Percentiles rank a stretch among this genome's conserved stretches.
Evolutionary conservation across 2,797 vertebrate species (phyloP).

Genomic region (Arremon brunneinucha): DNA sequence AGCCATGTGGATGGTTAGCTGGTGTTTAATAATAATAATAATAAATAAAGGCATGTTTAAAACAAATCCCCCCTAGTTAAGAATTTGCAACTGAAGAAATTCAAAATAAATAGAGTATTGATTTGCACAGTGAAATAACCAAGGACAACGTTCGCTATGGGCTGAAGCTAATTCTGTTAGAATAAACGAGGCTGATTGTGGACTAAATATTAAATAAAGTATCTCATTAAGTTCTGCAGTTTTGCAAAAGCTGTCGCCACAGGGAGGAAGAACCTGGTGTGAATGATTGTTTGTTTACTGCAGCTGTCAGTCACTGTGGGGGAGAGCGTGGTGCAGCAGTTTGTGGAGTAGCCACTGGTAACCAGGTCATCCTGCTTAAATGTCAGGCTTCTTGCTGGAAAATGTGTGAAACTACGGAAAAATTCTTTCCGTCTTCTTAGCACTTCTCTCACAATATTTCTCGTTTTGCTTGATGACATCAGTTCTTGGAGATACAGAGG

Average conservation of each 20-base stretch:
- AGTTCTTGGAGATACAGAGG: background rate
- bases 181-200: constrained; percentile 11
- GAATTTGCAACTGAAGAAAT: background rate
- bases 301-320: background rate
- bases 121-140: background rate
- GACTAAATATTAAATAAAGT: constrained; percentile 43
- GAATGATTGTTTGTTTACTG: constrained; percentile 30
- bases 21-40: background rate
- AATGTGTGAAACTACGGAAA: constrained; percentile 1
- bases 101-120: background rate
- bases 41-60: background rate
- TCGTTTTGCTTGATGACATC: background rate
- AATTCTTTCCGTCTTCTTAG: background rate
- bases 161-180: background rate
- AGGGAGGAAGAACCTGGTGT: background rate
- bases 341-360: background rate
- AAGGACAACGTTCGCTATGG: background rate
- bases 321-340: background rate
- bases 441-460: background rate
- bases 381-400: constrained; percentile 1
- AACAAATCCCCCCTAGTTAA: background rate
- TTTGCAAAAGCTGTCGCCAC: background rate
- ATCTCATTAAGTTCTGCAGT: background rate
- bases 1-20: background rate
- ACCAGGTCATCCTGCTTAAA: background rate